Percentiles rank a stretch among this genome's conserved stretches.
These are phyloP conservation scores for Xiphorhynchus elegans DNA, from an alignment of 2,113 vertebrate species.

Conservation along the genomic window DNA sequence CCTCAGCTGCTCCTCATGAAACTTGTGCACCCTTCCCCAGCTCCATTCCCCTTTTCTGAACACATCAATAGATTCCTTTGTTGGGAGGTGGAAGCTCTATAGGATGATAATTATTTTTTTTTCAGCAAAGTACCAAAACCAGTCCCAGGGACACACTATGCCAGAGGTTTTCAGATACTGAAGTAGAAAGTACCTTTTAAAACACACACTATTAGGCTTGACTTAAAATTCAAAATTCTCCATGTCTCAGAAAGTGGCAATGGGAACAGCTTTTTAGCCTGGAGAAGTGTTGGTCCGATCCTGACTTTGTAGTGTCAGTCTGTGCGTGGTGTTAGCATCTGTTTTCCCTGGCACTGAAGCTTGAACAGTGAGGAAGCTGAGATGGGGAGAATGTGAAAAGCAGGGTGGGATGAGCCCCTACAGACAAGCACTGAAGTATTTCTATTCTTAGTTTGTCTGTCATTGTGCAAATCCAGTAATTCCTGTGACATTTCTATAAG, in stretches of 20 bases:
- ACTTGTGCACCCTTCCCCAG: too few species aligned
- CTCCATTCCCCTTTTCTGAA: not conserved
- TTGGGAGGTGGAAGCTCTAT: not conserved
- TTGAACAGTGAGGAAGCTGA: not conserved
- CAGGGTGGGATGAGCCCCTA: not conserved
- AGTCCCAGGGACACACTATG: not conserved
- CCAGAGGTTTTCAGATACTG: not conserved
- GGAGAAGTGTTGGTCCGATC: conserved; percentile 7
- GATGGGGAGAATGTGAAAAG: not conserved
- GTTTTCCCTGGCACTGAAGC: not conserved
- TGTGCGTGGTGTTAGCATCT: not conserved
- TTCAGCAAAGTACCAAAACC: not conserved
- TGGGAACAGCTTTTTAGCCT: conserved; percentile 23
- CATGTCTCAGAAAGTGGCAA: not conserved
- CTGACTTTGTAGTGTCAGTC: conserved; percentile 6
- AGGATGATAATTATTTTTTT: not conserved
- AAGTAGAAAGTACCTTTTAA: not conserved
- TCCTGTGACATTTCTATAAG: not conserved
- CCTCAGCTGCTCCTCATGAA: not conserved
- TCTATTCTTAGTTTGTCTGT: not conserved
- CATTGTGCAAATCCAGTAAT: not conserved
- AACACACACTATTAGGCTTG: not conserved
- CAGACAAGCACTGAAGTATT: not conserved
- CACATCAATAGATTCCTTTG: not conserved
- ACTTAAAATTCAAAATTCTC: not conserved